These are phyloP conservation scores for Meles meles DNA, from an alignment of 2,113 vertebrate genomes.

Conservation along the genomic window DNA sequence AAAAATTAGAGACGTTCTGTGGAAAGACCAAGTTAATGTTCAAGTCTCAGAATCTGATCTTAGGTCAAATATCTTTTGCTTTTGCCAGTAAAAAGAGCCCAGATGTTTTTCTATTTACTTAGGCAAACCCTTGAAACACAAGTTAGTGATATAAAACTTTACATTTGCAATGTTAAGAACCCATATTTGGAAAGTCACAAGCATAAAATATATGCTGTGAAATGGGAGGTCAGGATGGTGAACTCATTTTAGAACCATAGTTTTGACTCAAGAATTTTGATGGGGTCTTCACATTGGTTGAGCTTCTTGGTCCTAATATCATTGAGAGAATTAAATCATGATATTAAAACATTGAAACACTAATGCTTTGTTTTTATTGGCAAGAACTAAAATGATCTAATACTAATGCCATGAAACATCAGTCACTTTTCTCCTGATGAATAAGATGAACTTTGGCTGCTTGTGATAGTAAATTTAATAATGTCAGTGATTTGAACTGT, in stretches of 20 bases:
- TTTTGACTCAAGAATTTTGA: constrained; percentile 77
- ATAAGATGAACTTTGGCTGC: constrained; percentile 85
- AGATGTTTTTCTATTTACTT: constrained; percentile 82
- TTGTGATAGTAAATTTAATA: constrained; percentile 86
- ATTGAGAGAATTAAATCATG: constrained; percentile 88
- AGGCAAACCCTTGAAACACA: constrained; percentile 71
- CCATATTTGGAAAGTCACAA: constrained; percentile 65
- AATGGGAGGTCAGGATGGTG: constrained; percentile 70
- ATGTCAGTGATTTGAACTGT: constrained; percentile 81
- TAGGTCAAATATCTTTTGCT: constrained; percentile 76
- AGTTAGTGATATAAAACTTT: constrained; percentile 74
- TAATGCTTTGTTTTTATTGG: constrained; percentile 88
- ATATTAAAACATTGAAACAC: constrained; percentile 85
- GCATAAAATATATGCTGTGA: constrained; percentile 68
- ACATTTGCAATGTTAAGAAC: constrained; percentile 56
- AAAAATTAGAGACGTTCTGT: constrained; percentile 68
- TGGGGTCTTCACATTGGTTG: constrained; percentile 80
- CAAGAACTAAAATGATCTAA: constrained; percentile 85
- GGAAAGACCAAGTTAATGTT: constrained; percentile 64
- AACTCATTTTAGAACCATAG: constrained; percentile 78
- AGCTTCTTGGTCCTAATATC: constrained; percentile 83
- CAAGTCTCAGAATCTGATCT: constrained; percentile 69
- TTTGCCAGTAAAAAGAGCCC: constrained; percentile 80
- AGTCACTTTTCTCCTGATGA: constrained; percentile 78
- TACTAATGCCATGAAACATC: constrained; percentile 85